Evolutionary conservation across 2,888 invertebrate species (phyloP).

Genomic region (Campoplex capitator): DNA sequence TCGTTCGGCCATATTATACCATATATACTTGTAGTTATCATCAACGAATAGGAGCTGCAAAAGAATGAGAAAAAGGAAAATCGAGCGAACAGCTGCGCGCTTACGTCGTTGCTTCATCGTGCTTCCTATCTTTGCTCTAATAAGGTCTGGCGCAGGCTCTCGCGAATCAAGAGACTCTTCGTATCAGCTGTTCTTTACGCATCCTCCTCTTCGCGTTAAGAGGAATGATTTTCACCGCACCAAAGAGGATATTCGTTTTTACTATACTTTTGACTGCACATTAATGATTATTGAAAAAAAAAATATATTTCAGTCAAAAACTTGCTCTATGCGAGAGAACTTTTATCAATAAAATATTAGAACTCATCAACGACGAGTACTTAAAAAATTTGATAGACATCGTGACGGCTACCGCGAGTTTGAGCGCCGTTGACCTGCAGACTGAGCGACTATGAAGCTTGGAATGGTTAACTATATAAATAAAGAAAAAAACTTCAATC

Average conservation of each 20-base stretch:
- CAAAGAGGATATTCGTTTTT: no score
- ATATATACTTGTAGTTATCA: constrained; percentile 22
- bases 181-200: background rate
- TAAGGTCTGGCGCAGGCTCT: constrained; percentile 54
- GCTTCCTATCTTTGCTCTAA: constrained; percentile 54
- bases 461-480: no score
- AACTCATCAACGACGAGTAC: background rate
- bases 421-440: no score
- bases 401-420: no score
- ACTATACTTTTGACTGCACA: no score
- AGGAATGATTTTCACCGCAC: background rate
- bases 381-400: no score
- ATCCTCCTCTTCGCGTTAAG: background rate
- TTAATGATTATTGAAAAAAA: no score
- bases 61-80: constrained; percentile 7
- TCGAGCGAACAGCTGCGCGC: constrained; percentile 23
- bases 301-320: background rate
- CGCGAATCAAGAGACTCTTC: constrained; percentile 18
- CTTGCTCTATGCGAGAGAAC: no score
- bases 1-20: background rate
- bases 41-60: background rate
- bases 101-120: constrained; percentile 13
- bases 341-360: background rate
- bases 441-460: no score
- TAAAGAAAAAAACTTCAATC: no score